Evolutionary conservation across 2,888 invertebrate species (phyloP), one percentile per base, ranked within the genome.

Genomic region (Spodoptera picta): DNA sequence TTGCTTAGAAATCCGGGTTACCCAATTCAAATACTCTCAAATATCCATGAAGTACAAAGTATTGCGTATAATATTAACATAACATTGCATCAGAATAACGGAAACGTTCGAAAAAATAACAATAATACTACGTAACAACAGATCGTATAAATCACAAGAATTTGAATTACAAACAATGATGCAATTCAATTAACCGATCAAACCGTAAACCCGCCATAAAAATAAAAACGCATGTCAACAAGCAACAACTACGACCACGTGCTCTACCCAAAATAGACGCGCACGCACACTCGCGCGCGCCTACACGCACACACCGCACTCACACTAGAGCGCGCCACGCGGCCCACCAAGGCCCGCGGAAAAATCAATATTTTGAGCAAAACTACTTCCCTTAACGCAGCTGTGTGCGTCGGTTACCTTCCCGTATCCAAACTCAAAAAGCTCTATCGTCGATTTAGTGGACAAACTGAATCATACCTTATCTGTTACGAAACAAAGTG

Each of bases 351-450:
- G 83, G 84, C 90, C 88, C 87, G 90, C 90, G 90, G 93, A 93
- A 94, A 94, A 94, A 94, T 94, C 94, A 94, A 94, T 94, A 94
- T 94, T 94, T 93, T 93, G 92, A 94, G 93, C 94, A 93, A 93
- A 94, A 93, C 92, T 92, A 91, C 93, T 93, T 94, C 94, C 94
- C 92, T 89, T 87, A 89, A 79, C 85, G 82, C 82, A 79, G 75
- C 72, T 89, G 93, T 93, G 93, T 93, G 93, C 83, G 88, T 88
- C 73, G 80, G 79, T 81, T 77, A 81, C 87, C 83, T 83, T 80
- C 75, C 63, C 61, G 59, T 57, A 43, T 60, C 52, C 52, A 3
- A 71, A 76, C 62, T 66, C 77, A 58, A 71, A 89, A 89, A 80
- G 87, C 69, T 83, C 70, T 75, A 90, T 83, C 78, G 44, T 47